phyloP scores from a whole-genome alignment of 92 coral and sea anemone species.

The Muricea muricata region DNA sequence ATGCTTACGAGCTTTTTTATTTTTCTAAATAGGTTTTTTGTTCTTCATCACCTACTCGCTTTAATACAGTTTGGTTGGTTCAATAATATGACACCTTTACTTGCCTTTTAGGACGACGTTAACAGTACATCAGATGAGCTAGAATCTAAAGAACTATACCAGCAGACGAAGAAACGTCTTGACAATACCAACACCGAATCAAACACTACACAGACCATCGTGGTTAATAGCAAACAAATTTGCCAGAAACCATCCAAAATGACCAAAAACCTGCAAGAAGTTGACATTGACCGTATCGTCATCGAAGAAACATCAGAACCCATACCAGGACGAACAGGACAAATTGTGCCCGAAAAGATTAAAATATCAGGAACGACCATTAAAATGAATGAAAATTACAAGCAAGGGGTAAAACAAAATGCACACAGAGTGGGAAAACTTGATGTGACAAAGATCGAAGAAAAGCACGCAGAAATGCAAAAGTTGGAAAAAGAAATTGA shows the following conservation, averaged over 20 bases:
- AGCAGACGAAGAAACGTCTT: not conserved
- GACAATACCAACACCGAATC: not conserved
- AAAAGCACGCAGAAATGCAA: not conserved
- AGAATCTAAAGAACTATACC: not conserved
- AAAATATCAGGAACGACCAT: not conserved
- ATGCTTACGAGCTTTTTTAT: too few relatives aligned
- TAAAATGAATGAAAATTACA: not conserved
- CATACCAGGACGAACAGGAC: not conserved
- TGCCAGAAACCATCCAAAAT: not conserved
- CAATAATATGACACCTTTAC: too few relatives aligned
- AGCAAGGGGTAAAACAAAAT: not conserved
- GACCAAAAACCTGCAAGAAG: not conserved
- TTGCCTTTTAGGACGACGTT: not conserved
- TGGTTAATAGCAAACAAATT: not conserved
- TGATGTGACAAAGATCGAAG: constrained; percentile 3
- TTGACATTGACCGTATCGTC: constrained; percentile 24
- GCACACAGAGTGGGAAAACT: constrained; percentile 14
- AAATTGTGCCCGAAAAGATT: not conserved
- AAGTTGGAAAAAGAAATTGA: not conserved
- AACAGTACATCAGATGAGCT: constrained; percentile 2
- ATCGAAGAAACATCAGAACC: not conserved
- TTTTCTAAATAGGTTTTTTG: too few relatives aligned
- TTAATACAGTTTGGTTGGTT: too few relatives aligned
- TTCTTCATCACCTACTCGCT: too few relatives aligned
- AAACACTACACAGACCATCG: not conserved